Evolutionary conservation across 1,140 invertebrate species (phyloP).

Genomic region (Colletes gigas): DNA sequence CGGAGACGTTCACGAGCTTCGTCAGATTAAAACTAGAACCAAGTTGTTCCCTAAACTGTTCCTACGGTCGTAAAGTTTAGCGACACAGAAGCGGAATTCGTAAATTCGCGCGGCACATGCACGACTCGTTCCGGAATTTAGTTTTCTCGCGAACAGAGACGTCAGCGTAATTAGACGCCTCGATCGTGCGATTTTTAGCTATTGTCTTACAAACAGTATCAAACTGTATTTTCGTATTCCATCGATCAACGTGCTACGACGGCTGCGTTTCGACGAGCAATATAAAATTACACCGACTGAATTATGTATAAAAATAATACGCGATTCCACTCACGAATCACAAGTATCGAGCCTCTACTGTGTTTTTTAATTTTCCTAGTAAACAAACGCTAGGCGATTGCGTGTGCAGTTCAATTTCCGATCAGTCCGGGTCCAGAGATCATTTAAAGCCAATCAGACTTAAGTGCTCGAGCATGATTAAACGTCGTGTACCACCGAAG

Average conservation of each 20-base stretch:
- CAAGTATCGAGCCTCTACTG: no score
- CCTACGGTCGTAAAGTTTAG: conserved; percentile 6
- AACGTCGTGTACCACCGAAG: neutral
- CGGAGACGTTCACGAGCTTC: neutral
- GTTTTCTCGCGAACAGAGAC: neutral
- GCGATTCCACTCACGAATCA: no score
- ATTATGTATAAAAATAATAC: no score
- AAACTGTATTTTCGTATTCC: no score
- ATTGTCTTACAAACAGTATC: no score
- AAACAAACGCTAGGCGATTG: no score
- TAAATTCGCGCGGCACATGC: neutral
- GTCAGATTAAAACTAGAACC: neutral
- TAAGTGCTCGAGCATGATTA: conserved; percentile 5
- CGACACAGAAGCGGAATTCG: neutral
- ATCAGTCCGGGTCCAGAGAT: neutral
- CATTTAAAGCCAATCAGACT: neutral
- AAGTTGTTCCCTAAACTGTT: neutral
- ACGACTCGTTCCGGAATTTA: neutral
- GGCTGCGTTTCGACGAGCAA: no score
- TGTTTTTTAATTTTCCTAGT: no score
- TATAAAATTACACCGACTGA: no score
- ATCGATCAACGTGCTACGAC: no score
- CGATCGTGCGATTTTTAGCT: neutral
- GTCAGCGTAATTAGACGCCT: neutral
- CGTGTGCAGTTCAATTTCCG: neutral